Percentiles rank a stretch among this genome's conserved stretches.
phyloP scores from a whole-genome alignment of 2,113 vertebrate species.

The Sinocyclocheilus rhinocerous region DNA sequence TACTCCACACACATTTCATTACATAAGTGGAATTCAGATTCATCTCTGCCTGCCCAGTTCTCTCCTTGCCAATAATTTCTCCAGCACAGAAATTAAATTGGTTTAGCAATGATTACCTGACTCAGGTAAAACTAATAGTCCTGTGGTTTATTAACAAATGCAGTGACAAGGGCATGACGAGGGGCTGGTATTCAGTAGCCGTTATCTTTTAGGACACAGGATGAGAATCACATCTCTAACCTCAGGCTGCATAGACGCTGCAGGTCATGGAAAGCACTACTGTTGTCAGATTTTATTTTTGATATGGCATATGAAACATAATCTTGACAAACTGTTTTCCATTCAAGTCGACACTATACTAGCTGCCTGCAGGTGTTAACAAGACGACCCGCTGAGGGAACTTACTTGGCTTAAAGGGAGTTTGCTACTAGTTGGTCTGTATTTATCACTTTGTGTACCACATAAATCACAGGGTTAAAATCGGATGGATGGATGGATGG shows the following conservation, averaged over 20 bases:
- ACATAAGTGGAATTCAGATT: slow-evolving; percentile 83
- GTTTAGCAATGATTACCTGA: slow-evolving; percentile 95
- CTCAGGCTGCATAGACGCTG: background rate
- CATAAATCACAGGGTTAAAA: background rate
- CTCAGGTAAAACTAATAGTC: slow-evolving; percentile 86
- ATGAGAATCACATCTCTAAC: background rate
- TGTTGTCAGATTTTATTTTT: background rate
- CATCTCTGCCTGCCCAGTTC: slow-evolving; percentile 78
- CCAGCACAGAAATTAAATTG: slow-evolving; percentile 79
- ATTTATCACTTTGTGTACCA: background rate
- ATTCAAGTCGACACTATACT: background rate
- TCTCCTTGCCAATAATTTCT: slow-evolving; percentile 78
- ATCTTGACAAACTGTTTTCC: slow-evolving; percentile 3
- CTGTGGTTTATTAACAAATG: slow-evolving; percentile 79
- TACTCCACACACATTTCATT: slow-evolving; percentile 72
- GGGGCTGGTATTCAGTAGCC: slow-evolving; percentile 84
- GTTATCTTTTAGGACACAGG: slow-evolving; percentile 47
- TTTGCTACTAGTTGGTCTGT: background rate
- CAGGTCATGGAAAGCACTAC: background rate
- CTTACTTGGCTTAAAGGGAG: background rate
- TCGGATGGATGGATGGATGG: background rate
- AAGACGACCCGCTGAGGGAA: background rate
- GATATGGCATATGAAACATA: background rate
- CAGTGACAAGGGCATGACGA: slow-evolving; percentile 83
- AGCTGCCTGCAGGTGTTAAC: background rate